Percentiles rank a stretch among this genome's conserved stretches.
Evolutionary conservation across 2,797 vertebrate species (phyloP).

Genomic region (Kryptolebias ocellatus): DNA sequence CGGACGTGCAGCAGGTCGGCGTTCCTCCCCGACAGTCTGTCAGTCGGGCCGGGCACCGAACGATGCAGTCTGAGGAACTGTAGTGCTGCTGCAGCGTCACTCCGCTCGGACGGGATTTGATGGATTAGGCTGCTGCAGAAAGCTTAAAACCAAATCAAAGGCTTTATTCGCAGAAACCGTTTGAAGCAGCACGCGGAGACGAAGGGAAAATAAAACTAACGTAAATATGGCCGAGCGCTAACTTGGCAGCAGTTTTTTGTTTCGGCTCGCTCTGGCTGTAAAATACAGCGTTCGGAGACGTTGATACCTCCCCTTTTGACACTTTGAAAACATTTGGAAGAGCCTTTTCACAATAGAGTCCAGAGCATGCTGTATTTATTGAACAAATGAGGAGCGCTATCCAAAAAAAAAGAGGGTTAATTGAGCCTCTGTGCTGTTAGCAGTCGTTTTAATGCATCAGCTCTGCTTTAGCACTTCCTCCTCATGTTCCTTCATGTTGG

Average conservation of each 20-base stretch:
- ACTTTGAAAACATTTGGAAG: not conserved
- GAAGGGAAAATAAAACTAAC: conserved; percentile 18
- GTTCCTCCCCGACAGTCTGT: conserved; percentile 3
- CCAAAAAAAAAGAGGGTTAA: not conserved
- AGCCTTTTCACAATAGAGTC: not conserved
- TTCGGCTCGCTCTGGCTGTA: too few species aligned
- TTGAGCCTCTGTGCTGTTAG: not conserved
- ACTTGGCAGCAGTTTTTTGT: not conserved
- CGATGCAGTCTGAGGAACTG: not conserved
- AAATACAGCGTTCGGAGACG: too few species aligned
- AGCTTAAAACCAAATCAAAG: conserved; percentile 58
- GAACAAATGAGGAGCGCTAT: not conserved
- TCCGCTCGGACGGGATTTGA: conserved; percentile 63
- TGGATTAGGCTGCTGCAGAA: conserved; percentile 67
- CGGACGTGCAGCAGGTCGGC: not conserved
- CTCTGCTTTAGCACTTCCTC: not conserved
- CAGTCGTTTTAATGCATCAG: not conserved
- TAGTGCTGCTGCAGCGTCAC: conserved; percentile 17
- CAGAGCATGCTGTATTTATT: not conserved
- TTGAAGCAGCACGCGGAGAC: conserved; percentile 31
- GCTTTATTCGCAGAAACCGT: conserved; percentile 51
- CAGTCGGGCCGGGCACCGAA: conserved; percentile 9
- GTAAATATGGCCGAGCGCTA: conserved; percentile 11
- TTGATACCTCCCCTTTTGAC: not conserved
- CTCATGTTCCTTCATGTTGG: not conserved